Percentiles rank a stretch among this genome's conserved stretches.
phyloP scores from a whole-genome alignment of 2,113 vertebrate species.

The Myrmecophaga tridactyla region DNA sequence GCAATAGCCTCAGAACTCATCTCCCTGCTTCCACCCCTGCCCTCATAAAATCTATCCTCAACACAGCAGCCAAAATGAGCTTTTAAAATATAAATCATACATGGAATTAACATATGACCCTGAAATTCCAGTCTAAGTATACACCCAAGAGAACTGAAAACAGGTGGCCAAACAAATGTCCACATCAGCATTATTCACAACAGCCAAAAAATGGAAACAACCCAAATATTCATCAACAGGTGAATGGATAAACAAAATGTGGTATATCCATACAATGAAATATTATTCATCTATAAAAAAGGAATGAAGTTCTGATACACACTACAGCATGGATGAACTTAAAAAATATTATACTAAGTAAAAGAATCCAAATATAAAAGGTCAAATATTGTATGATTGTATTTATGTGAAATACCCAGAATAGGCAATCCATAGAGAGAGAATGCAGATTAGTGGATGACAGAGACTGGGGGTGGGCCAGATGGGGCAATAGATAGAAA shows the following conservation, averaged over 20 bases:
- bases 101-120: slow-evolving; percentile 5
- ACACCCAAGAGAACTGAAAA: not conserved
- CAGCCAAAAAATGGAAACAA: too few species aligned
- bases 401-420: too few species aligned
- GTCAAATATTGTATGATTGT: too few species aligned
- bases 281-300: too few species aligned
- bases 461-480: not conserved
- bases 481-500: not conserved
- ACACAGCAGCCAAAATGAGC: slow-evolving; percentile 9
- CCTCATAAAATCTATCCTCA: not conserved
- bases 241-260: too few species aligned
- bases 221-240: too few species aligned
- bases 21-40: not conserved
- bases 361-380: too few species aligned
- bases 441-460: not conserved
- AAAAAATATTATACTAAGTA: too few species aligned
- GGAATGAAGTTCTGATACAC: too few species aligned
- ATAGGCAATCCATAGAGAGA: not conserved
- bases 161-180: slow-evolving; percentile 6
- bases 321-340: too few species aligned
- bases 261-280: too few species aligned
- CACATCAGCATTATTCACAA: not conserved
- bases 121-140: slow-evolving; percentile 1
- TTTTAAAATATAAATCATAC: slow-evolving; percentile 46
- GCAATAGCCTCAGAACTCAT: not conserved